phyloP scores from a whole-genome alignment of 2,797 vertebrate species.

The Dendrocincla tyrannina region DNA sequence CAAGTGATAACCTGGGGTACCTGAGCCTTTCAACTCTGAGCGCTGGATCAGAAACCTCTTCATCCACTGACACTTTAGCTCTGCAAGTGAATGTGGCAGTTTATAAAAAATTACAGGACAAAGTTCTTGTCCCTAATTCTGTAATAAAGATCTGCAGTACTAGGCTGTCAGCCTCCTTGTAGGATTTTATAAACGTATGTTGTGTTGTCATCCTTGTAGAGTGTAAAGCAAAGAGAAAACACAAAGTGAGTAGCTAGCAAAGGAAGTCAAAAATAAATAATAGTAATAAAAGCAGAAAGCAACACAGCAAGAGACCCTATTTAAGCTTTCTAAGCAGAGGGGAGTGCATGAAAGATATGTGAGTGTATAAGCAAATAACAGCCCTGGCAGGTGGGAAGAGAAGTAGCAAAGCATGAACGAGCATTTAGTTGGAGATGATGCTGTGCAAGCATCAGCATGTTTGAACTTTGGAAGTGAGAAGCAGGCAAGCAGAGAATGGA shows the following conservation, averaged over 20 bases:
- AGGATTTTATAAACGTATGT: background rate
- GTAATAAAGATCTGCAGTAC: background rate
- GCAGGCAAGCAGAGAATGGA: background rate
- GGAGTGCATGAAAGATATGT: background rate
- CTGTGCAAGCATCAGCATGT: background rate
- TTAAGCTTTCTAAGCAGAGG: constrained; percentile 1
- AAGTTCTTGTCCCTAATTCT: background rate
- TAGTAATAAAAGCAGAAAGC: constrained; percentile 14
- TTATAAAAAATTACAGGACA: background rate
- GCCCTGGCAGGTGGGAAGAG: constrained; percentile 15
- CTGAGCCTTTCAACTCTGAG: background rate
- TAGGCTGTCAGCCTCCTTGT: background rate
- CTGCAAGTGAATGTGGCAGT: background rate
- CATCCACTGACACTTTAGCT: background rate
- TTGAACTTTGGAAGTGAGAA: constrained; percentile 9
- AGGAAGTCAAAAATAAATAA: constrained; percentile 19
- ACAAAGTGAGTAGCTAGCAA: background rate
- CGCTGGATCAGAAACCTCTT: background rate
- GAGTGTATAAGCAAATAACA: constrained; percentile 2
- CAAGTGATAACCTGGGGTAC: background rate
- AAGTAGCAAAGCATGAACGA: constrained; percentile 10
- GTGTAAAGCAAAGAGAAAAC: background rate
- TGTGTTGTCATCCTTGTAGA: background rate
- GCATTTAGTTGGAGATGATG: background rate
- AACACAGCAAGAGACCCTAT: background rate